These are phyloP conservation scores for Steinernema feltiae DNA, from an alignment of 1,140 invertebrate genomes.

Conservation along the genomic window DNA sequence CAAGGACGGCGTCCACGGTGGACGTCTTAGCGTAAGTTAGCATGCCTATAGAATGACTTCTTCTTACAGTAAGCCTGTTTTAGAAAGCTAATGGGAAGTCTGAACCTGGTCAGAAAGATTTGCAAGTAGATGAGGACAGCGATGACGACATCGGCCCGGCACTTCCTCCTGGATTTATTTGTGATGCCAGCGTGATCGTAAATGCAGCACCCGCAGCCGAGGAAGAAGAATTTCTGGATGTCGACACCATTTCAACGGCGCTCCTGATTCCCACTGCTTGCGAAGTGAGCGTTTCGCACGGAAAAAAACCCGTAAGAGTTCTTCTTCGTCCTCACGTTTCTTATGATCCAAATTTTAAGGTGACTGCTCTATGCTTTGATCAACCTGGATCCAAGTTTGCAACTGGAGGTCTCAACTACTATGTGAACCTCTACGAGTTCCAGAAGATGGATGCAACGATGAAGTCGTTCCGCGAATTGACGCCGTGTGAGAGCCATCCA, in stretches of 20 bases:
- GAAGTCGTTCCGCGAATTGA: conserved; percentile 79
- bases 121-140: background rate
- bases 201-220: conserved; percentile 18
- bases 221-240: conserved; percentile 30
- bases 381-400: conserved; percentile 83
- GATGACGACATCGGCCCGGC: background rate
- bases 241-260: conserved; percentile 24
- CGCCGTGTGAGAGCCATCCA: conserved; percentile 87
- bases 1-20: no score
- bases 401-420: conserved; percentile 84
- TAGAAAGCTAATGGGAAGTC: no score
- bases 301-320: conserved; percentile 31
- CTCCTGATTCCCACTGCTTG: conserved; percentile 31
- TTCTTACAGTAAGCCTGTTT: no score
- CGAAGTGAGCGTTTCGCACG: conserved; percentile 31
- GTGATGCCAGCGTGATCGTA: background rate
- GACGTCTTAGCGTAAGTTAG: no score
- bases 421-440: conserved; percentile 95
- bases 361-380: conserved; percentile 74
- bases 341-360: conserved; percentile 31
- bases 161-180: conserved; percentile 24
- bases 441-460: conserved; percentile 88
- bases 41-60: no score
- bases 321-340: conserved; percentile 1
- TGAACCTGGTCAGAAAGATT: background rate